Base-by-base conservation (phyloP, 2,888 invertebrate genomes). In the Entomobrya multifasciata region DNA sequence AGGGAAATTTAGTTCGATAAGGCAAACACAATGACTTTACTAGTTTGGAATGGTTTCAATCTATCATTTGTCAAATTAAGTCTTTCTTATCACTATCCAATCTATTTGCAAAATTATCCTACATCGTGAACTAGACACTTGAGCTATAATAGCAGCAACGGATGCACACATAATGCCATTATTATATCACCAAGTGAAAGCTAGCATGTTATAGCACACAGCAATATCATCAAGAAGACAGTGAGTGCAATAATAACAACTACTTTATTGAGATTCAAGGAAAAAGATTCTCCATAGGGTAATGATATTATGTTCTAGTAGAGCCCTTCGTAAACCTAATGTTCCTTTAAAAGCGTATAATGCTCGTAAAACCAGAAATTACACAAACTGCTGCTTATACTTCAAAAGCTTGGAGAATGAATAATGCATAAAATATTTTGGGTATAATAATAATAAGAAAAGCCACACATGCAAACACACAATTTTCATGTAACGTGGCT, bases 1-100 rank as follows among this genome's bases (percentile, higher is more conserved):
- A 87, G 87, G 67, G 87, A 89, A 89, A 89, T 88, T 88, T 88
- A 86, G 86, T 79, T 84, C 85, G 89, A 89, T 89, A 89, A 88
- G 89, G 82, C 78, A 87, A 60, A 74, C 74, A 81, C 86, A 89
- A 89, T 86, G 88, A 87, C 88, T 87, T 74, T 87, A 87, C 87
- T 87, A 87, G 84, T 90, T 36, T 83, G 81, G 87, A 88, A 89
- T 87, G 83, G 86, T 83, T 84, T 86, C 89, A 88, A 90, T 90
- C 90, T 87, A 90, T 90, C 90, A 90, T 89, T 90, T 90, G 90
- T 90, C 90, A 90, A 90, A 90, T 90, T 90, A 90, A 90, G 86
- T 88, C 86, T 86, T 89, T 88, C 87, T 90, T 89, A 89, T 89
- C 89, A 90, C 88, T 89, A 87, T 83, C 88, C 88, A 88, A 88